Percentiles rank a stretch among this genome's conserved stretches.
Conservation (phyloP, 2,888 invertebrate genomes). For the Erynnis tages region DNA sequence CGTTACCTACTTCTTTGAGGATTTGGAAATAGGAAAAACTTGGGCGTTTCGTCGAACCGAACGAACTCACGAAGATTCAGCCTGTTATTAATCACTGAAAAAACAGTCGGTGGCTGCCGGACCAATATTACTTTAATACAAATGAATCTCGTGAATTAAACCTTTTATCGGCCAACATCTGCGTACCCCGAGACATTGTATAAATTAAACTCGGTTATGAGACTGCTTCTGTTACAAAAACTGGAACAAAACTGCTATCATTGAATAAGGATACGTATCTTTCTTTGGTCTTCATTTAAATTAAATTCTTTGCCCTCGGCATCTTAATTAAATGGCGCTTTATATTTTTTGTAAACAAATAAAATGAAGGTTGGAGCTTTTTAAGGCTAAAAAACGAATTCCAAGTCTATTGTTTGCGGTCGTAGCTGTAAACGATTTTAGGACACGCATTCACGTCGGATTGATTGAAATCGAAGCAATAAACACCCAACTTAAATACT, state of each 20-base stretch:
- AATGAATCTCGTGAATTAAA: slow-evolving; percentile 34
- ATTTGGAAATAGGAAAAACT: too few relatives aligned
- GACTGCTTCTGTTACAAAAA: slow-evolving; percentile 57
- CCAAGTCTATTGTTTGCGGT: too few relatives aligned
- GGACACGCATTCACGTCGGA: slow-evolving; percentile 1
- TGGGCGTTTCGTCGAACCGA: too few relatives aligned
- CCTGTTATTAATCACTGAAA: too few relatives aligned
- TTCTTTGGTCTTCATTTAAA: slow-evolving; percentile 36
- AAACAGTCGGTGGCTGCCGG: too few relatives aligned
- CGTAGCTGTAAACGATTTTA: neutral
- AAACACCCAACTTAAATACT: slow-evolving; percentile 38
- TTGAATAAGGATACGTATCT: slow-evolving; percentile 47
- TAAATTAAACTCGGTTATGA: slow-evolving; percentile 65
- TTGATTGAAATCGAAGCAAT: slow-evolving; percentile 38
- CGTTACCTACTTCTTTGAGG: too few relatives aligned
- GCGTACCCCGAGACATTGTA: slow-evolving; percentile 56
- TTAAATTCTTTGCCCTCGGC: slow-evolving; percentile 31
- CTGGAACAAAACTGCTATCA: slow-evolving; percentile 49
- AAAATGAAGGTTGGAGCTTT: too few relatives aligned
- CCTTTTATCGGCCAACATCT: slow-evolving; percentile 66
- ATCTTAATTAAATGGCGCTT: neutral
- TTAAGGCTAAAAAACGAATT: neutral
- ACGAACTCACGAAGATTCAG: too few relatives aligned
- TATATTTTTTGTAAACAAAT: neutral
- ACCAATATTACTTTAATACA: neutral